Evolutionary conservation across 2,113 vertebrate species (phyloP).

Genomic region (Pygathrix nemaeus): DNA sequence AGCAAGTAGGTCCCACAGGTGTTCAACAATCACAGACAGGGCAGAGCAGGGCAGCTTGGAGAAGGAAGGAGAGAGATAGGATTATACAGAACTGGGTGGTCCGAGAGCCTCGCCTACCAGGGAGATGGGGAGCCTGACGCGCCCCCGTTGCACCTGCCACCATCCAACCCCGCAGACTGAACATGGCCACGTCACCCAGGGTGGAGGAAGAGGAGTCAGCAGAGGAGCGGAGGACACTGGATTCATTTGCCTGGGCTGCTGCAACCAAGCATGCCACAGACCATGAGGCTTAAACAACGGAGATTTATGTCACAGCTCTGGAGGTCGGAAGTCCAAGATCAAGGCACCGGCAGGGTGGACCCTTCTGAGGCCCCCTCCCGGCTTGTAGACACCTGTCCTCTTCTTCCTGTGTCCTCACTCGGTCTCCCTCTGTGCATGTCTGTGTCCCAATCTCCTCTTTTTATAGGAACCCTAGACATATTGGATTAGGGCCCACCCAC

Average conservation of each 20-base stretch:
- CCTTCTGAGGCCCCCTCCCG: not conserved
- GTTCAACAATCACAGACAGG: not conserved
- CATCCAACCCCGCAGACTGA: not conserved
- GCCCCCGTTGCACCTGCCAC: accelerated
- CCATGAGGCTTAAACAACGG: accelerated
- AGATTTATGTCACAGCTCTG: accelerated
- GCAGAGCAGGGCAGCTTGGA: no score
- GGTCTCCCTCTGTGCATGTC: no score
- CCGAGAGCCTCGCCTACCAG: accelerated
- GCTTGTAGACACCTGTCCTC: not conserved
- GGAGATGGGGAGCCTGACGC: accelerated
- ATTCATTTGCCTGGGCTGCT: accelerated
- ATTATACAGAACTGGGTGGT: not conserved
- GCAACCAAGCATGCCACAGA: accelerated
- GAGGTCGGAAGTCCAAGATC: not conserved
- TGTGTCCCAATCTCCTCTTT: not conserved
- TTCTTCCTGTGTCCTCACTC: not conserved
- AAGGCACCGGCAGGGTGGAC: not conserved
- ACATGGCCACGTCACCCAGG: accelerated
- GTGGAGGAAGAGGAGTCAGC: not conserved
- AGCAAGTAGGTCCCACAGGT: not conserved
- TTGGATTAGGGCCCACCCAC: not conserved
- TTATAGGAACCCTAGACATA: not conserved
- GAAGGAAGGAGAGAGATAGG: not conserved
- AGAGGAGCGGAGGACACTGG: not conserved